A percentile compares a stretch with the other conserved stretches of the same genome.
Evolutionary conservation across 2,113 vertebrate species (phyloP).

Genomic region (Mormoops blainvillei): DNA sequence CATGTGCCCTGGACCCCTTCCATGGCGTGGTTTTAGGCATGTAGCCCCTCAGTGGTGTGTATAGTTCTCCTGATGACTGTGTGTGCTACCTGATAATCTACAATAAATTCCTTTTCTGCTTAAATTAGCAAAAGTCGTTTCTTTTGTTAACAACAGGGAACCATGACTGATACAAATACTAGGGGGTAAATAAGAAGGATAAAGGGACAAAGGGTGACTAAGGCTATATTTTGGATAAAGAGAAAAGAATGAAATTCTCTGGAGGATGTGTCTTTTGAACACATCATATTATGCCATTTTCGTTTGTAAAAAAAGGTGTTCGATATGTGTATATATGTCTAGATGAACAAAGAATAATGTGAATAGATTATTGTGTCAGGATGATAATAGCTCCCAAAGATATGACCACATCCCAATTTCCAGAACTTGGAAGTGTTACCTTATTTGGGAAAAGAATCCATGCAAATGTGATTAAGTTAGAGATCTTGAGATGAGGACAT

Average conservation of each 20-base stretch:
- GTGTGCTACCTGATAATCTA: neutral
- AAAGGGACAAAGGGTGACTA: neutral
- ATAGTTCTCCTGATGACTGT: neutral
- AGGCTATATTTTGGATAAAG: neutral
- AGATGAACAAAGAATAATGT: neutral
- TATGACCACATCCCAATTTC: neutral
- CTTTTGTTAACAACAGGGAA: neutral
- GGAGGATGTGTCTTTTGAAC: neutral
- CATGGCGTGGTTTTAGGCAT: neutral
- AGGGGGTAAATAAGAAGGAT: neutral
- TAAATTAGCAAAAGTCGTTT: neutral
- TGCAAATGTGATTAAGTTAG: neutral
- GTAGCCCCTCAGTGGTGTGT: neutral
- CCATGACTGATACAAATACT: neutral
- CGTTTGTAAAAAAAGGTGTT: neutral
- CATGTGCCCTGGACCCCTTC: neutral
- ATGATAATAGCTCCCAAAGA: neutral
- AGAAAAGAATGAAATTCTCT: neutral
- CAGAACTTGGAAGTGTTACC: neutral
- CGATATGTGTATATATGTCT: neutral
- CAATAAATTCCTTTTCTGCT: neutral
- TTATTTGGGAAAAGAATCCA: neutral
- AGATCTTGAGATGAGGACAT: neutral
- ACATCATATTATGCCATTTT: neutral
- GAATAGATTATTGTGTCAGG: neutral